Conservation (phyloP, 2,797 vertebrate species). For the Rhinichthys osculus region DNA sequence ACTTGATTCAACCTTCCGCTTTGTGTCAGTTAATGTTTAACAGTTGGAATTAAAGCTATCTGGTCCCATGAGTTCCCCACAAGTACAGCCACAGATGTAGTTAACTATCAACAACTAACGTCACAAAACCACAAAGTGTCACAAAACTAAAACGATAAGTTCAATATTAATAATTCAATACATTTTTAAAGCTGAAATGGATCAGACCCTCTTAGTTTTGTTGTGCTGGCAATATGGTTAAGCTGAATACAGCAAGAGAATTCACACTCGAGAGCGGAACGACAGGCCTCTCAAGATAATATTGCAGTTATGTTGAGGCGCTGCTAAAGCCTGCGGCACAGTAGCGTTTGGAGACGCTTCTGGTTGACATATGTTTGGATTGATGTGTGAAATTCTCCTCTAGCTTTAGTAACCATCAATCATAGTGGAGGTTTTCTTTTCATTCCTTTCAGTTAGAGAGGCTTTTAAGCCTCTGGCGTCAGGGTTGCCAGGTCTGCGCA, state of each 20-base stretch:
- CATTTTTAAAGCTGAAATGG: neutral
- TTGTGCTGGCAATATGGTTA: neutral
- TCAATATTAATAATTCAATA: neutral
- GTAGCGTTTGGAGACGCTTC: neutral
- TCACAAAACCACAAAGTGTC: neutral
- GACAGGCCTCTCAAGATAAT: slow-evolving; percentile 21
- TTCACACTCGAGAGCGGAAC: slow-evolving; percentile 2
- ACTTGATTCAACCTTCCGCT: neutral
- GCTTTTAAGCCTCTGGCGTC: neutral
- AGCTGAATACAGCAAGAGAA: neutral
- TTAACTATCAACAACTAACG: neutral
- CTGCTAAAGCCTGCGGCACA: neutral
- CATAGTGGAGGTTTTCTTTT: neutral
- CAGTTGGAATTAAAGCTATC: neutral
- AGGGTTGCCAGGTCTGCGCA: neutral
- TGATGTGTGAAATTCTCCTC: neutral
- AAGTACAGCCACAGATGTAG: neutral
- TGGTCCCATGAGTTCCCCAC: neutral
- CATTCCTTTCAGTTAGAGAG: neutral
- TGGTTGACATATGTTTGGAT: neutral
- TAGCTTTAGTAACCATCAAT: neutral
- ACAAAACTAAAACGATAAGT: neutral
- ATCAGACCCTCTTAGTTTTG: neutral
- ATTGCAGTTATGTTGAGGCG: slow-evolving; percentile 21
- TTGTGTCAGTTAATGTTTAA: neutral